Conservation (phyloP, 2,888 invertebrate species). For the Eutolmus rufibarbis region DNA sequence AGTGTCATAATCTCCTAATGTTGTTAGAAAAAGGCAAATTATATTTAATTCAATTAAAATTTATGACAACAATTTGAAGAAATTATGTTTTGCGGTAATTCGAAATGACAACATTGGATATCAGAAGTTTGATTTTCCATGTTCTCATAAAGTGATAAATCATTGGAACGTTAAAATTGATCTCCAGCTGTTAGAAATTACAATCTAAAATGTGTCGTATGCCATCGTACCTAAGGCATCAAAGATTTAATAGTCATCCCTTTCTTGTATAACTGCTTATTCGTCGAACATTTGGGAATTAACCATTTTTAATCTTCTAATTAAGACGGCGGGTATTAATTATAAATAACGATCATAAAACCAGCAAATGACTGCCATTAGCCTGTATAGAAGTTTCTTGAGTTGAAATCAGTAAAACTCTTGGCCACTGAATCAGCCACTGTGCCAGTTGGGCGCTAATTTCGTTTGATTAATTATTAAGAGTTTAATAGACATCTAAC, state of each 20-base stretch:
- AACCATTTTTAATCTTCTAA: neutral
- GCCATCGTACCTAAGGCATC: neutral
- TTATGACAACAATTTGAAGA: neutral
- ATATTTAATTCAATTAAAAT: neutral
- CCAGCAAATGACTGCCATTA: constrained; percentile 19
- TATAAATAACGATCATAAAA: constrained; percentile 18
- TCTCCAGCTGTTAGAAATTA: neutral
- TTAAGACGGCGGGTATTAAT: constrained; percentile 15
- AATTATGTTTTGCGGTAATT: neutral
- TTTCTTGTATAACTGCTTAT: neutral
- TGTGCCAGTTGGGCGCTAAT: neutral
- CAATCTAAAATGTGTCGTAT: neutral
- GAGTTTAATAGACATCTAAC: constrained; percentile 52
- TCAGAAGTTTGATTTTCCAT: neutral
- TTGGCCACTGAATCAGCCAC: constrained; percentile 3
- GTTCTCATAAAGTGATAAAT: neutral
- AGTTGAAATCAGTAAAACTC: neutral
- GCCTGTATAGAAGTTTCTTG: neutral
- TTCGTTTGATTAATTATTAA: constrained; percentile 50
- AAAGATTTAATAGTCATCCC: neutral
- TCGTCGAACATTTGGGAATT: neutral
- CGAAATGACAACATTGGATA: neutral
- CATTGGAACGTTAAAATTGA: neutral
- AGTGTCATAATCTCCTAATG: too few relatives aligned
- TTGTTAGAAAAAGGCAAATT: too few relatives aligned